Evolutionary conservation across 2,113 vertebrate species (phyloP), one percentile per base, ranked within the genome.

Genomic region (Ochotona princeps): DNA sequence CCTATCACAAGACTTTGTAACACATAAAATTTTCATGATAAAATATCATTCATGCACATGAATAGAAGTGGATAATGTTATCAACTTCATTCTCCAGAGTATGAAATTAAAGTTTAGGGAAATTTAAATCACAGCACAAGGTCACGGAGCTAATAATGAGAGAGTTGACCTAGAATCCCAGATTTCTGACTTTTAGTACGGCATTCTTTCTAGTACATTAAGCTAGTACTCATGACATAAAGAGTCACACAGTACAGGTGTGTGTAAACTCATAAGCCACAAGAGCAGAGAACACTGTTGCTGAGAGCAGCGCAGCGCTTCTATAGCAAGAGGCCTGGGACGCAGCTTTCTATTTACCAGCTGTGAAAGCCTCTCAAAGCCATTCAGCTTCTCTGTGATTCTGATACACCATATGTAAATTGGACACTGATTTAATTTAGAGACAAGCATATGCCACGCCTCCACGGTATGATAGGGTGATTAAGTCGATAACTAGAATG

Each of bases 11-110:
- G 44, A 30, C 28, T 90, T 93, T 35, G 70, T 1, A 90, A 69
- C 65, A 65, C 38, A 86, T 61, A 80, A 85, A 92, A 49, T 25
- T 90, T 90, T 90, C 11, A 67, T 32, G 66, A 30, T 80, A 11
- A 67, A 87, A 70, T 21, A 28, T 61, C 15, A 78, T 49, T 85
- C n/a, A 51, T 70, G 2, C 69, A 65, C 83, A 78, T 47, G 28
- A 10, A 60, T 86, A 89, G 35, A n/a, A 47, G 14, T 44, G 70
- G 30, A 17, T 69, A 51, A 18, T 49, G 26, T 70, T 72, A 47
- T 30, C 28, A 74, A 25, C 70, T 32, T 89, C 51, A 80, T 65
- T 66, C 51, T 60, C 51, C 38, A 47, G 26, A 73, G 23, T 74
- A 49, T 47, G 12, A 95, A 83, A 67, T 78, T 1, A 90, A 85